These are phyloP conservation scores for Ganaspis brasiliensis DNA, from an alignment of 2,888 invertebrate species.

Conservation along the genomic window DNA sequence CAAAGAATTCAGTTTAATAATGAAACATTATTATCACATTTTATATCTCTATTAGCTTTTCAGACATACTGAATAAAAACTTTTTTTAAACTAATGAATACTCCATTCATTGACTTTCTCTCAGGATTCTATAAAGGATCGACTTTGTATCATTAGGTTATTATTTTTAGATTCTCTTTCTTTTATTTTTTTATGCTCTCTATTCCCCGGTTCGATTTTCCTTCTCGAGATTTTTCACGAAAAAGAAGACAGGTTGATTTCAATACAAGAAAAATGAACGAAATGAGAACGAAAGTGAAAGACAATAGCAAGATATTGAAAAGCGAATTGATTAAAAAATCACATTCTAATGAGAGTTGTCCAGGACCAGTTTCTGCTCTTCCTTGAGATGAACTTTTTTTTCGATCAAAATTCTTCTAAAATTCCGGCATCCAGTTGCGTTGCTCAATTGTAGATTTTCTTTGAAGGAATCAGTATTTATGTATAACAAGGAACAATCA, in stretches of 20 bases:
- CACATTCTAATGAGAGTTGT: slow-evolving; percentile 17
- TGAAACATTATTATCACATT: background rate
- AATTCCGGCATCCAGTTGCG: background rate
- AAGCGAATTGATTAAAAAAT: slow-evolving; percentile 16
- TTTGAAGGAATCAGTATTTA: background rate
- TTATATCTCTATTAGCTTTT: slow-evolving; percentile 12
- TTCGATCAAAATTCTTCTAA: slow-evolving; percentile 14
- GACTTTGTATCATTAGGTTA: too few species aligned
- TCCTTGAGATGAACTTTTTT: slow-evolving; percentile 7
- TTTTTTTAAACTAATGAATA: background rate
- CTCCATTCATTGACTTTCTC: slow-evolving; percentile 18
- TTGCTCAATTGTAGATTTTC: background rate
- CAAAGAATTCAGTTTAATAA: slow-evolving; percentile 8
- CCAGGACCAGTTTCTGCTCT: background rate
- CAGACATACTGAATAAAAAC: background rate
- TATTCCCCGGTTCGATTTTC: too few species aligned
- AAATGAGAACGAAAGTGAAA: slow-evolving; percentile 11
- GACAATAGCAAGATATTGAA: slow-evolving; percentile 18
- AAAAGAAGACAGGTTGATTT: slow-evolving; percentile 5
- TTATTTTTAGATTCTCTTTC: too few species aligned
- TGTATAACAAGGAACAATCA: slow-evolving; percentile 16
- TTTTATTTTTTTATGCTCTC: background rate
- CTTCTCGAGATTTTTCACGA: background rate
- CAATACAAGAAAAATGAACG: background rate
- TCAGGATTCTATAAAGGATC: background rate